These are phyloP conservation scores for Acromyrmex echinatior DNA, from an alignment of 1,140 invertebrate species.

Conservation along the genomic window DNA sequence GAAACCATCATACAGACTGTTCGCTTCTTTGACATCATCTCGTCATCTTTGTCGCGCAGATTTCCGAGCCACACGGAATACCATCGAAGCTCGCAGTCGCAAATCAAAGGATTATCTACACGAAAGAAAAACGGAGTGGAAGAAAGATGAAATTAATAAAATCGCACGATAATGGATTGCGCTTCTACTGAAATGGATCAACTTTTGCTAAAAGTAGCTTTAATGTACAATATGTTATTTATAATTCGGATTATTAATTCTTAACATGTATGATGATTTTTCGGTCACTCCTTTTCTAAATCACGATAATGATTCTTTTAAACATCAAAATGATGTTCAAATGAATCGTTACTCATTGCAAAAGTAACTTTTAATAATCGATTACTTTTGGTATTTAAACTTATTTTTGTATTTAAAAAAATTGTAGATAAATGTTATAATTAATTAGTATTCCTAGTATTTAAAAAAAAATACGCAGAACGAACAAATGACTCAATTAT, in stretches of 20 bases:
- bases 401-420: too few species aligned
- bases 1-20: constrained; percentile 92
- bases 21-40: constrained; percentile 94
- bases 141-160: background rate
- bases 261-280: too few species aligned
- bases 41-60: constrained; percentile 92
- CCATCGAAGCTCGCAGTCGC: constrained; percentile 95
- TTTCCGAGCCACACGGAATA: constrained; percentile 93
- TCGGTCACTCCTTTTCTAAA: too few species aligned
- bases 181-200: background rate
- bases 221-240: background rate
- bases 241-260: background rate
- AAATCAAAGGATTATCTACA: constrained; percentile 95
- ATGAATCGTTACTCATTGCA: too few species aligned
- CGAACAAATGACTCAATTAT: too few species aligned
- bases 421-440: too few species aligned
- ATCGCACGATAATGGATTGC: background rate
- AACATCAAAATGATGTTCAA: too few species aligned
- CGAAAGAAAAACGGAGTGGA: constrained; percentile 7
- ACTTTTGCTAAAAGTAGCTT: background rate
- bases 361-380: too few species aligned
- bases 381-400: too few species aligned
- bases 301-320: too few species aligned
- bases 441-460: too few species aligned
- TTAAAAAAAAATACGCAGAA: too few species aligned